Percentiles rank a stretch among this genome's conserved stretches.
These are phyloP conservation scores for Misgurnus mizolepis DNA, from an alignment of 2,113 vertebrate genomes.

Conservation along the genomic window DNA sequence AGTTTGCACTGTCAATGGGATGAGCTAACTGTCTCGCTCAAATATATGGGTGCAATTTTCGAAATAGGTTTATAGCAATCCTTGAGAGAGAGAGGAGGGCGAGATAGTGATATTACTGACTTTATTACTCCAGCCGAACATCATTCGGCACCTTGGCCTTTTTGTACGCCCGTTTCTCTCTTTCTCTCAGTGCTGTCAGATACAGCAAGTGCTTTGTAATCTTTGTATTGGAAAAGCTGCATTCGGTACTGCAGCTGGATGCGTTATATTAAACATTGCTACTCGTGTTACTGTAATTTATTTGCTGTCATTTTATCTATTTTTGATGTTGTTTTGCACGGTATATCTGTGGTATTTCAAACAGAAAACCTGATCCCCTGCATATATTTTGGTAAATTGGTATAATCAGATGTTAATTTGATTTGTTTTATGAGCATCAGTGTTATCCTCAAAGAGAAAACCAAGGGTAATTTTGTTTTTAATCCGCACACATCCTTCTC, in stretches of 20 bases:
- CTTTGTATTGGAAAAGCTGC: neutral
- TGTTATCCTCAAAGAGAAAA: neutral
- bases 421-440: too few species aligned
- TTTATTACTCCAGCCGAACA: conserved; percentile 77
- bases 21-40: conserved; percentile 73
- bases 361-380: neutral
- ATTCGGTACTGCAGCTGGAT: neutral
- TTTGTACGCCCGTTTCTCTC: conserved; percentile 62
- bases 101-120: conserved; percentile 80
- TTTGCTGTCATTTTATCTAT: neutral
- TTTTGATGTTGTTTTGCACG: conserved; percentile 17
- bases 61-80: conserved; percentile 81
- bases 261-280: neutral
- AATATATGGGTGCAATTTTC: conserved; percentile 80
- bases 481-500: neutral
- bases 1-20: conserved; percentile 76
- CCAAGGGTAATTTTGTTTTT: too few species aligned
- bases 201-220: conserved; percentile 17
- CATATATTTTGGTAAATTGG: conserved; percentile 3
- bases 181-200: conserved; percentile 28
- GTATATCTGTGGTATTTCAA: neutral
- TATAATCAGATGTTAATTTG: neutral
- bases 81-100: conserved; percentile 77
- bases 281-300: neutral
- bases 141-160: conserved; percentile 63